Evolutionary conservation across 2,797 vertebrate genomes (phyloP).

Genomic region (Numenius phaeopus): DNA sequence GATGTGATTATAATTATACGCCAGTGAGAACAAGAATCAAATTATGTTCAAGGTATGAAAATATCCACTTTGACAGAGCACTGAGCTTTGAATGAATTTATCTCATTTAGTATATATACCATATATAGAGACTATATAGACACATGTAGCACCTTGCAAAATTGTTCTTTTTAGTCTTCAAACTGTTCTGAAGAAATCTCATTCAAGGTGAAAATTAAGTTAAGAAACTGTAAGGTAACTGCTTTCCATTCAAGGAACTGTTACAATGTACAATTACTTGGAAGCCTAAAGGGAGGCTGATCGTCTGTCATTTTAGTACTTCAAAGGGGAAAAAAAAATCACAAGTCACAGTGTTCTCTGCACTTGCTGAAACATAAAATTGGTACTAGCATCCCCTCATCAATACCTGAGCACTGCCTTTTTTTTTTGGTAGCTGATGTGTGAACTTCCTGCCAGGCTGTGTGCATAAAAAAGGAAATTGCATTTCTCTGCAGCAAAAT

Average conservation of each 20-base stretch:
- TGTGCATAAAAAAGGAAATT: neutral
- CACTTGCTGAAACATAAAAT: conserved; percentile 1
- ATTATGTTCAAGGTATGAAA: neutral
- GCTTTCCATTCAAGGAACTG: conserved; percentile 9
- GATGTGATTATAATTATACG: neutral
- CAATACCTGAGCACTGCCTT: neutral
- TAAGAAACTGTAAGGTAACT: conserved; percentile 4
- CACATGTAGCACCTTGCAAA: neutral
- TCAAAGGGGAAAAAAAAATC: neutral
- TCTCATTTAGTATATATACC: neutral
- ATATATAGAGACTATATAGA: neutral
- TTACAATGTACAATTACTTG: neutral
- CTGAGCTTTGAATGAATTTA: neutral
- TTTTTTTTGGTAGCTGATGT: neutral
- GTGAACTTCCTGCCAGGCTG: neutral
- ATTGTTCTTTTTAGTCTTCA: neutral
- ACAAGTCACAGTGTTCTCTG: neutral
- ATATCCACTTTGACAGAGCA: neutral
- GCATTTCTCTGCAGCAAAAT: neutral
- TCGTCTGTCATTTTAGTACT: neutral
- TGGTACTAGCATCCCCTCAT: neutral
- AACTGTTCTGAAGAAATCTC: neutral
- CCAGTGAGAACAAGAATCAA: neutral
- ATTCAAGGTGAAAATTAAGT: conserved; percentile 20
- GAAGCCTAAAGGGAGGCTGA: neutral